Conservation (phyloP, 1,140 invertebrate genomes). For the Contarinia nasturtii region DNA sequence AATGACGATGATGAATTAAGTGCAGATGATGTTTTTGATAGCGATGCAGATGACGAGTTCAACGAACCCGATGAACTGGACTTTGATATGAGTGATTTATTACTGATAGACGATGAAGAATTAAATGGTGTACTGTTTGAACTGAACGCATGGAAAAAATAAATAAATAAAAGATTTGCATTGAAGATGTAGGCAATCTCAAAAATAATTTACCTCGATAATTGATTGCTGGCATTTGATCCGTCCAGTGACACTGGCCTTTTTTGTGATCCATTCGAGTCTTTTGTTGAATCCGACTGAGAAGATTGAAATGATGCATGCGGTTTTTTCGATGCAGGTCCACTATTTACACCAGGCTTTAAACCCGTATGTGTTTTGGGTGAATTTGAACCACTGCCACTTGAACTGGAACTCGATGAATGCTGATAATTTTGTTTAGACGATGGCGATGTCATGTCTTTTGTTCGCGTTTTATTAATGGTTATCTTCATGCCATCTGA, state of each 20-base stretch:
- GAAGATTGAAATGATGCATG: slow-evolving; percentile 13
- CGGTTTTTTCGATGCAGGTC: slow-evolving; percentile 52
- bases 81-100: neutral
- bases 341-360: slow-evolving; percentile 65
- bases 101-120: too few species aligned
- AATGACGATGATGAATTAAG: neutral
- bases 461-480: slow-evolving; percentile 68
- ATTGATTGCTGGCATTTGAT: slow-evolving; percentile 1
- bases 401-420: slow-evolving; percentile 30
- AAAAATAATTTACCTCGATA: neutral
- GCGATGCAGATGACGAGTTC: neutral
- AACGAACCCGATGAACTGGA: slow-evolving; percentile 1
- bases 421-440: slow-evolving; percentile 34
- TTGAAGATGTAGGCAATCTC: slow-evolving; percentile 4
- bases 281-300: slow-evolving; percentile 1
- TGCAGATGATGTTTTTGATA: neutral
- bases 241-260: slow-evolving; percentile 12
- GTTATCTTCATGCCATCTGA: slow-evolving; percentile 71
- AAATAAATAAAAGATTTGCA: too few species aligned
- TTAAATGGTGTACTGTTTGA: too few species aligned
- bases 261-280: slow-evolving; percentile 9
- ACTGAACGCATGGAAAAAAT: too few species aligned
- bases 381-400: slow-evolving; percentile 32
- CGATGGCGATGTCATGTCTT: slow-evolving; percentile 11
- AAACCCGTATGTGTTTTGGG: slow-evolving; percentile 63